Evolutionary conservation across 2,888 invertebrate species (phyloP).

Genomic region (Limnephilus marmoratus): DNA sequence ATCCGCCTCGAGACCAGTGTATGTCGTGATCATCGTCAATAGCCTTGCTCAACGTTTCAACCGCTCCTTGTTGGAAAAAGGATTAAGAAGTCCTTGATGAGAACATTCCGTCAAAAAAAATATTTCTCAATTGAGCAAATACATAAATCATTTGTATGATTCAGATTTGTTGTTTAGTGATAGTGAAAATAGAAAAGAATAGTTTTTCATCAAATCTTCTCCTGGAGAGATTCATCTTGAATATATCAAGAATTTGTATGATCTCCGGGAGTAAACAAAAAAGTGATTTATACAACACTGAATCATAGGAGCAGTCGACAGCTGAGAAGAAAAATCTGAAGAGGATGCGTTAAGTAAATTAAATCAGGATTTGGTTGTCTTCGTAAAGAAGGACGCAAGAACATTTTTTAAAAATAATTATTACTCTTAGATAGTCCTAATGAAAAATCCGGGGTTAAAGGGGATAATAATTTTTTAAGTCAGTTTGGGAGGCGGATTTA

Average conservation of each 20-base stretch:
- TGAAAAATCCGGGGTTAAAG: no score
- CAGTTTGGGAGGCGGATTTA: no score
- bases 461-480: no score
- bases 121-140: background rate
- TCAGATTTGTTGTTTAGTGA: background rate
- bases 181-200: background rate
- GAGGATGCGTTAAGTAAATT: background rate
- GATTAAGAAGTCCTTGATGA: background rate
- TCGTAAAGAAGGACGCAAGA: no score
- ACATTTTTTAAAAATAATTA: no score
- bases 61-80: background rate
- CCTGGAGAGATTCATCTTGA: background rate
- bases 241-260: background rate
- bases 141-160: background rate
- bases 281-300: constrained; percentile 32
- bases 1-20: no score
- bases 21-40: no score
- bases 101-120: background rate
- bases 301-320: constrained; percentile 8
- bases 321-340: background rate
- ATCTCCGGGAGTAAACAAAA: constrained; percentile 9
- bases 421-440: no score
- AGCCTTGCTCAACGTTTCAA: background rate
- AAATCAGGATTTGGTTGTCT: no score
- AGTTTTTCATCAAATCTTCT: constrained; percentile 7